A percentile compares a stretch with the other conserved stretches of the same genome.
Conservation (phyloP, 2,888 invertebrate species). For the Mantis religiosa region DNA sequence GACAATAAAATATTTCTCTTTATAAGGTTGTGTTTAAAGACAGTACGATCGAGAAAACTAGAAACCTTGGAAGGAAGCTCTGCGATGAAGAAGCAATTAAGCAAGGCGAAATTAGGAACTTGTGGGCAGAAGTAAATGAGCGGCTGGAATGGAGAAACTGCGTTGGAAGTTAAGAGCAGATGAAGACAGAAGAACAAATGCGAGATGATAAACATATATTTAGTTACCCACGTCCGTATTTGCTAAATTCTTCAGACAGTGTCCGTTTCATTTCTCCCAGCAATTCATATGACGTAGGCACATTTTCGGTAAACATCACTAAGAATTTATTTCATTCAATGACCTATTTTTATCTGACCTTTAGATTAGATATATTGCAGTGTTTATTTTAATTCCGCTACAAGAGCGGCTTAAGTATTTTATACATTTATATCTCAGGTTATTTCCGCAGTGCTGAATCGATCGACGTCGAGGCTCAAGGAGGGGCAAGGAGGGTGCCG, state of each 20-base stretch:
- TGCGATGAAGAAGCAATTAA: background rate
- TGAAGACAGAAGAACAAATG: background rate
- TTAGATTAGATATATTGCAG: background rate
- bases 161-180: background rate
- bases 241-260: background rate
- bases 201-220: background rate
- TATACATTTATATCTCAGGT: background rate
- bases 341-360: background rate
- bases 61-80: background rate
- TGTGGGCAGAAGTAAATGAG: background rate
- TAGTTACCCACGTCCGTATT: background rate
- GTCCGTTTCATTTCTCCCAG: background rate
- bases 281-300: background rate
- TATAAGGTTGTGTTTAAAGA: background rate
- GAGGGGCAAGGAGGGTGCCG: background rate
- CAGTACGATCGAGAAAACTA: background rate
- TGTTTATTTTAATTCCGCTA: background rate
- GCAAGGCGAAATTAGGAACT: background rate
- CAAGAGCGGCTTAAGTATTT: background rate
- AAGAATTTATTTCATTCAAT: background rate
- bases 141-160: background rate
- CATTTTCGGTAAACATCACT: background rate
- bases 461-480: background rate
- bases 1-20: no score
- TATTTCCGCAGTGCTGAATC: background rate